phyloP scores from a whole-genome alignment of 2,113 vertebrate species.

The Silurus glanis region DNA sequence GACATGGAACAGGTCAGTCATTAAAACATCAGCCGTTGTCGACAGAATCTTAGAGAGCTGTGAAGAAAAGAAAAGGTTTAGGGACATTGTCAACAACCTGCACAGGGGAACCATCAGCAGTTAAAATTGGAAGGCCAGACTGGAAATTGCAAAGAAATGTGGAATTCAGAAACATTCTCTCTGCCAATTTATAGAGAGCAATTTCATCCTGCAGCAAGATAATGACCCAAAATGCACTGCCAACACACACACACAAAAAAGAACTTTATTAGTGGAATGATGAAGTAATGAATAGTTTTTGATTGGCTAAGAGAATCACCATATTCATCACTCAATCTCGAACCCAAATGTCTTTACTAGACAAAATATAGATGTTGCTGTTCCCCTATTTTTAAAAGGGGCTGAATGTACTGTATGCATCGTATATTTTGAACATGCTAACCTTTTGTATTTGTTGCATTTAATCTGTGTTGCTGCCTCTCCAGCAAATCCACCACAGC shows the following conservation, averaged over 20 bases:
- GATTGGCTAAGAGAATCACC: background rate
- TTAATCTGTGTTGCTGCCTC: background rate
- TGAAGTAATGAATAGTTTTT: background rate
- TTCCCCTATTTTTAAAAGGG: background rate
- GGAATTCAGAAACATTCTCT: background rate
- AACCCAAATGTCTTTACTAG: too few species aligned
- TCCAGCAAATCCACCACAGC: background rate
- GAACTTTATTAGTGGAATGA: background rate
- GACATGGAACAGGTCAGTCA: background rate
- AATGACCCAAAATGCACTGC: background rate
- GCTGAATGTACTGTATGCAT: background rate
- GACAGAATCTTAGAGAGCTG: background rate
- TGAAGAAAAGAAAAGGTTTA: background rate
- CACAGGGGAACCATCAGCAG: background rate
- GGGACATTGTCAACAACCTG: background rate
- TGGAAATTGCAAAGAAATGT: background rate
- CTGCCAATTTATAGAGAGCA: background rate
- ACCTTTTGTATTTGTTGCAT: background rate
- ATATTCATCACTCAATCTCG: background rate
- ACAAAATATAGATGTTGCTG: background rate
- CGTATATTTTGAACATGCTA: background rate
- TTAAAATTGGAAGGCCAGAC: background rate
- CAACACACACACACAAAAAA: background rate
- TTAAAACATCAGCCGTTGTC: background rate
- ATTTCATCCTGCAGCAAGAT: background rate